Evolutionary conservation across 2,113 vertebrate genomes (phyloP), one percentile per base, ranked within the genome.

Genomic region (Prionailurus bengalensis): DNA sequence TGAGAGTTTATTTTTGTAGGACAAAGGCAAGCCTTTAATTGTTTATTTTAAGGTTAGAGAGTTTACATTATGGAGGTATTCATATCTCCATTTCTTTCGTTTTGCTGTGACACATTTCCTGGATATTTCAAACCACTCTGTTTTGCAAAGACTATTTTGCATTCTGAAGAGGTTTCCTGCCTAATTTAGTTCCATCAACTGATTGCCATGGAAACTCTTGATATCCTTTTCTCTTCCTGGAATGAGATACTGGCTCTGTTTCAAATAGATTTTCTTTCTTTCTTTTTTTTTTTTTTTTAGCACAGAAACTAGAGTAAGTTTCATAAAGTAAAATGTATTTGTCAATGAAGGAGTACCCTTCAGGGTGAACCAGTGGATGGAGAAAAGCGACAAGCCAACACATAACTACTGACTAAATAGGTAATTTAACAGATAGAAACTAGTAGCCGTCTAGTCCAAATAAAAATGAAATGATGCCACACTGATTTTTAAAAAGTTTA

Each of bases 161-260:
- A 82, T 97, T 98, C 95, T 91, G 91, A 97, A 97, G 96, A 97
- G 94, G 94, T 97, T 98, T 98, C 98, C 97, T 98, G 97, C 82
- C 65, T 91, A 68, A 95, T 89, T 97, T 93, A 97, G 95, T 94
- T 97, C 85, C 51, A 92, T 95, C 42, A 66, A 93, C 93, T 33
- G 71, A 97, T 98, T 97, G 86, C 94, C 92, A 97, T 97, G 91
- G 97, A 97, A 98, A 98, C 93, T 73, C 88, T 94, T 93, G 78
- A 79, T 91, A 92, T 63, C 78, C 63, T 97, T 97, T 97, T 89
- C 96, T 97, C 68, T 97, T 97, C 96, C 89, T 97, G 95, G 91
- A 98, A 97, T 71, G 96, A 97, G 36, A 82, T 51, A 82, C 45
- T 95, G 93, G 94, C 94, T 98, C 23, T 81, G 65, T 97, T 94